phyloP scores from a whole-genome alignment of 2,797 vertebrate species.

The Alfaro cultratus region DNA sequence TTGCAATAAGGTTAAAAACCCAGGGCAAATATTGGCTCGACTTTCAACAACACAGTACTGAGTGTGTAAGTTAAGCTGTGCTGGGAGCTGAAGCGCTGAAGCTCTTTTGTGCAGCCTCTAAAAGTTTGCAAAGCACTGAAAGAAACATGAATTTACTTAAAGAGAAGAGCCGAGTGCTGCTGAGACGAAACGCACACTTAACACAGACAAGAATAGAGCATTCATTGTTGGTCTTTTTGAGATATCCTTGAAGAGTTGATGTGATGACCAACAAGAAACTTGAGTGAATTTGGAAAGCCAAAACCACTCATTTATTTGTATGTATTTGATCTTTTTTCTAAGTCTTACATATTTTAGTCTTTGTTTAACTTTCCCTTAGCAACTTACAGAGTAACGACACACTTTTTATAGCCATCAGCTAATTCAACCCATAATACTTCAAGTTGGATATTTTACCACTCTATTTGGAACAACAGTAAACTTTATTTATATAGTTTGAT shows the following conservation, averaged over 20 bases:
- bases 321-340: background rate
- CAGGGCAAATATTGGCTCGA: conserved; percentile 56
- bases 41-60: conserved; percentile 64
- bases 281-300: background rate
- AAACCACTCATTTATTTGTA: background rate
- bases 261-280: background rate
- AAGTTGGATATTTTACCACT: background rate
- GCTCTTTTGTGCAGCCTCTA: conserved; percentile 2
- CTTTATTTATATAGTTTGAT: background rate
- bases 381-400: background rate
- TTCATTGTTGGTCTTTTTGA: background rate
- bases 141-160: conserved; percentile 12
- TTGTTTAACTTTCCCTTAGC: background rate
- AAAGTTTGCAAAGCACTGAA: conserved; percentile 1
- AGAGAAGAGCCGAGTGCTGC: background rate
- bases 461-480: background rate
- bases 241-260: background rate
- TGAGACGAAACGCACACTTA: background rate
- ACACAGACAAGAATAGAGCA: background rate
- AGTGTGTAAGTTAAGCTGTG: conserved; percentile 20
- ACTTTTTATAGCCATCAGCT: background rate
- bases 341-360: background rate
- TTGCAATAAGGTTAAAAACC: conserved; percentile 61
- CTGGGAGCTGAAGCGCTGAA: conserved; percentile 11
- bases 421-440: background rate